phyloP scores from a whole-genome alignment of 2,797 vertebrate genomes.

The Aselliscus stoliczkanus region DNA sequence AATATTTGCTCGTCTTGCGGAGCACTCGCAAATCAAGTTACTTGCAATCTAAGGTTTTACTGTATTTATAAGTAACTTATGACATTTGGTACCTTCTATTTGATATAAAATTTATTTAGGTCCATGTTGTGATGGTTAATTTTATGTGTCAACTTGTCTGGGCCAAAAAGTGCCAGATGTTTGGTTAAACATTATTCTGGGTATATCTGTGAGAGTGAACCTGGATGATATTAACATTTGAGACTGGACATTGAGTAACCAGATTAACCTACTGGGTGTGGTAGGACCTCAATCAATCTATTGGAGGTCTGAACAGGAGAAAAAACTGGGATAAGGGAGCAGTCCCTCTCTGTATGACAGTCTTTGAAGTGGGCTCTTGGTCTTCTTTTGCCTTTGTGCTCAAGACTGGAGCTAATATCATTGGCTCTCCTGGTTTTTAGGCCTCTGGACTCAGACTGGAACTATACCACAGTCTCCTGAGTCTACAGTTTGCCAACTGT shows the following conservation, averaged over 20 bases:
- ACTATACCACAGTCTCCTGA: too few relatives aligned
- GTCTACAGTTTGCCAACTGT: not conserved
- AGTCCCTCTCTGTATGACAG: not conserved
- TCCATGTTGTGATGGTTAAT: not conserved
- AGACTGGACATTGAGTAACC: not conserved
- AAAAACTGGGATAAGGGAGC: not conserved
- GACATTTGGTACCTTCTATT: not conserved
- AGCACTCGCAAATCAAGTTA: too few relatives aligned
- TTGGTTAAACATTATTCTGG: not conserved
- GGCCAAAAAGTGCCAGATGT: not conserved
- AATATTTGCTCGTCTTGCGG: too few relatives aligned
- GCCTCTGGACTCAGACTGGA: too few relatives aligned
- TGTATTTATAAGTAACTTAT: not conserved
- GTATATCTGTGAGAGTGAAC: not conserved
- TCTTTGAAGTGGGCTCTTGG: not conserved
- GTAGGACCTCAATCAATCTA: not conserved
- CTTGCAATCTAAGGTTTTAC: too few relatives aligned
- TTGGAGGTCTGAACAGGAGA: not conserved
- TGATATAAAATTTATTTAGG: not conserved
- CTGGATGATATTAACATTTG: not conserved
- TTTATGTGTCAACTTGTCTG: not conserved
- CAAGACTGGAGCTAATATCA: not conserved
- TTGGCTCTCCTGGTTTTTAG: not conserved
- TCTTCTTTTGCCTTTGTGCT: not conserved
- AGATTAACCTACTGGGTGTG: not conserved